Evolutionary conservation across 53 echinoderm and acorn worm genomes (phyloP), one percentile per base, ranked within the genome.

Genomic region (Patiria pectinifera): DNA sequence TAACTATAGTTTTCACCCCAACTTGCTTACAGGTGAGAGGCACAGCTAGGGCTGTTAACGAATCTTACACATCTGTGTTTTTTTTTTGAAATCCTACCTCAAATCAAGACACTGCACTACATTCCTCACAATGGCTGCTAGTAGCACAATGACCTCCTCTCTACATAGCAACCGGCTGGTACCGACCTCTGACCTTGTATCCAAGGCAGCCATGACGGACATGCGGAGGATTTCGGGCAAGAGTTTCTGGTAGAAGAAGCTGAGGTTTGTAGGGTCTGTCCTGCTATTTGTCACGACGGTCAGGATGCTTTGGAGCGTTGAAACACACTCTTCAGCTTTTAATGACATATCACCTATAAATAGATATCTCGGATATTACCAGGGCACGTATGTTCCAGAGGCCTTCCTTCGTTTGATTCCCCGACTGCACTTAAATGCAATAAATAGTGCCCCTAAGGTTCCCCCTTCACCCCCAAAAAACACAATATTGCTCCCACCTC

Each of bases 71-170:
- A 66, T 66, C 4, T 0, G 3, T 66, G 0, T 43, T 23, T 24
- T 76, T 12, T 11, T 21, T 76, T 35, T n/a, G 19, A 47, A 24
- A 74, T 74, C 74, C 11, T 87, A 96, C 96, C 86, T 83, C n/a
- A 70, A 78, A 45, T 96, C 92, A 24, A 96, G 74, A 69, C 66
- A 82, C 63, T 92, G 93, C 26, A 91, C 91, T 66, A 93, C 62
- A 7, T 82, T 86, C 26, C 94, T 92, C n/a, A 90, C 63, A 81
- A 90, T 90, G 81, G 80, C 90, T 21, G 82, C 90, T 35, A 90
- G 62, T 10, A 80, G 69, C 59, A 91, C 93, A 53, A 96, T 63
- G 16, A 96, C 93, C 82, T 92, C 96, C 77, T 83, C 92, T 24
- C 83, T 84, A 71, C 92, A 94, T 23, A 90, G 70, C 66, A 66